Evolutionary conservation across 2,888 invertebrate genomes (phyloP).

Genomic region (Archips xylosteana): DNA sequence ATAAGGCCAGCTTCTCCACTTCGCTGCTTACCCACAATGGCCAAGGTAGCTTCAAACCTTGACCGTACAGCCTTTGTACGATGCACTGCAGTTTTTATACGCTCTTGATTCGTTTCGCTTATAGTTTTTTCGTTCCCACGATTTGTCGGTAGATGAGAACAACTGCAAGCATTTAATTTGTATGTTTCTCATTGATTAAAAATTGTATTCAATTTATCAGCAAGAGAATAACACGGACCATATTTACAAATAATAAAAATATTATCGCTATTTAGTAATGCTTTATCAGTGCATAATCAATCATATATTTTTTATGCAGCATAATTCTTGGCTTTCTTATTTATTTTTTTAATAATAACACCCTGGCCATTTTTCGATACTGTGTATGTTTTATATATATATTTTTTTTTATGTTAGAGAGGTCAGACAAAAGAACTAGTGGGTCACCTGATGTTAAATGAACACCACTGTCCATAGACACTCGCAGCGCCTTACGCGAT

Average conservation of each 20-base stretch:
- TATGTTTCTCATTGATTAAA: neutral
- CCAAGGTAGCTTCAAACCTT: conserved; percentile 14
- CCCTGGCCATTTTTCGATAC: too few relatives aligned
- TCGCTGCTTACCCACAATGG: conserved; percentile 12
- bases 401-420: too few relatives aligned
- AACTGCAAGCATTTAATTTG: conserved; percentile 12
- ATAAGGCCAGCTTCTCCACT: conserved; percentile 7
- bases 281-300: too few relatives aligned
- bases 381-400: too few relatives aligned
- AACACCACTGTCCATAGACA: too few relatives aligned
- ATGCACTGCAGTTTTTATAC: conserved; percentile 30
- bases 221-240: neutral
- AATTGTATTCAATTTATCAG: neutral
- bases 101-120: conserved; percentile 32
- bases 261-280: too few relatives aligned
- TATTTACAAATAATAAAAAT: neutral
- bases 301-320: too few relatives aligned
- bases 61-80: conserved; percentile 7
- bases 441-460: too few relatives aligned
- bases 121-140: conserved; percentile 44
- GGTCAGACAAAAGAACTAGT: too few relatives aligned
- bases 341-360: too few relatives aligned
- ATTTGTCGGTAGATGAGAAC: conserved; percentile 14
- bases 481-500: too few relatives aligned
- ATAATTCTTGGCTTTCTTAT: too few relatives aligned